These are phyloP conservation scores for Lasius platythorax DNA, from an alignment of 2,888 invertebrate genomes.

Conservation along the genomic window DNA sequence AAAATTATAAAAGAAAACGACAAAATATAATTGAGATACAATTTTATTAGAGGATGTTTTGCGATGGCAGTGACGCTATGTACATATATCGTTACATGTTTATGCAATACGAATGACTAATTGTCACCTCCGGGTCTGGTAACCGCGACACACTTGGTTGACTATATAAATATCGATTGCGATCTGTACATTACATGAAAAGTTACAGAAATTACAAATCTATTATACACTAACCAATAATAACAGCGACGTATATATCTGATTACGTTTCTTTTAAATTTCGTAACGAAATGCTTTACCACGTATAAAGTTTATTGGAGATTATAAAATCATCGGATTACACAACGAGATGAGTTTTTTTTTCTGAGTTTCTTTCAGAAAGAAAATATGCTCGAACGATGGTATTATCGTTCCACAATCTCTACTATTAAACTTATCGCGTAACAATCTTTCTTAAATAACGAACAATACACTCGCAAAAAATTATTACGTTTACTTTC, in stretches of 20 bases:
- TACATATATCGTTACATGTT: conserved; percentile 19
- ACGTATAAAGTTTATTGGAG: not conserved
- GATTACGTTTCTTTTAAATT: not conserved
- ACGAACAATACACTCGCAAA: not conserved
- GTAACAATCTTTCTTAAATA: not conserved
- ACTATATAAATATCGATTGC: conserved; percentile 28
- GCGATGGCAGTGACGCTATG: conserved; percentile 12
- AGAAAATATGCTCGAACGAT: not conserved
- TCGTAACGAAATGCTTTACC: not conserved
- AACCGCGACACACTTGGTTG: not conserved
- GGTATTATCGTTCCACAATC: not conserved
- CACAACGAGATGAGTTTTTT: not conserved
- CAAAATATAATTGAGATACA: not conserved
- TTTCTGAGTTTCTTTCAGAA: not conserved
- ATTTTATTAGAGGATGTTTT: conserved; percentile 25
- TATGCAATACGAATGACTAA: conserved; percentile 24
- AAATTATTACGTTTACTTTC: conserved; percentile 25
- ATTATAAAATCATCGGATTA: not conserved
- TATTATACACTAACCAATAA: conserved; percentile 10
- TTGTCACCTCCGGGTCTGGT: not conserved
- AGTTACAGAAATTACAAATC: conserved; percentile 7
- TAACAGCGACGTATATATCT: not conserved
- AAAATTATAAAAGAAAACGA: not conserved
- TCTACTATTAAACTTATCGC: not conserved
- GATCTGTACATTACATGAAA: conserved; percentile 34